phyloP scores from a whole-genome alignment of 1,140 invertebrate genomes.

The Tribolium madens region DNA sequence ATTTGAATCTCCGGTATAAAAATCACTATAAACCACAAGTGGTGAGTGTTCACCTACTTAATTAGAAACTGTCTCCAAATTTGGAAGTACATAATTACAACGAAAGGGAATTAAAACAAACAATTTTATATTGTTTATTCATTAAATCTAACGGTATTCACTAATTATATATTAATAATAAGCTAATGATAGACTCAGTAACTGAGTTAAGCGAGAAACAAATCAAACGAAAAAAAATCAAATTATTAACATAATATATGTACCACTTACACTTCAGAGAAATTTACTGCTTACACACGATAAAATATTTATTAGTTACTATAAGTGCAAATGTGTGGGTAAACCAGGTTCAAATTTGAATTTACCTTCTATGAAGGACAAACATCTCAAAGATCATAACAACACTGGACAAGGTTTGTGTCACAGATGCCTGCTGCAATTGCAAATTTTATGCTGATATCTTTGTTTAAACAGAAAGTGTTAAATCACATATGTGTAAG shows the following conservation, averaged over 20 bases:
- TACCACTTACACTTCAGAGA: background rate
- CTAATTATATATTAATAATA: conserved; percentile 5
- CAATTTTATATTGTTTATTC: conserved; percentile 29
- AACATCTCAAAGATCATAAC: background rate
- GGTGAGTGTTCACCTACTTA: conserved; percentile 28
- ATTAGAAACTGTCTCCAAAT: conserved; percentile 35
- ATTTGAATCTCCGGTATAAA: conserved; percentile 3
- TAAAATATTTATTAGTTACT: background rate
- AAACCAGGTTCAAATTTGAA: background rate
- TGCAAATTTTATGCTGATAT: background rate
- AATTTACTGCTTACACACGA: background rate
- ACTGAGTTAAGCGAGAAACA: conserved; percentile 10
- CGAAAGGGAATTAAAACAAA: conserved; percentile 22
- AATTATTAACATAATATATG: background rate
- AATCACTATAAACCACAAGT: background rate
- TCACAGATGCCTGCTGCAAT: background rate
- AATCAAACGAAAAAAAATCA: background rate
- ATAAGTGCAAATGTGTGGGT: background rate
- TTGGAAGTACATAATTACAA: conserved; percentile 15
- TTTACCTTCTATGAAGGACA: background rate
- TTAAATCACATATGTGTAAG: background rate
- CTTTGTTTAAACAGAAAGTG: no score
- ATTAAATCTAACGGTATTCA: conserved; percentile 8
- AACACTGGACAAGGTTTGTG: background rate
- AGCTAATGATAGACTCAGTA: conserved; percentile 4